These are phyloP conservation scores for Onychostruthus taczanowskii DNA, from an alignment of 2,113 vertebrate genomes.

Conservation along the genomic window DNA sequence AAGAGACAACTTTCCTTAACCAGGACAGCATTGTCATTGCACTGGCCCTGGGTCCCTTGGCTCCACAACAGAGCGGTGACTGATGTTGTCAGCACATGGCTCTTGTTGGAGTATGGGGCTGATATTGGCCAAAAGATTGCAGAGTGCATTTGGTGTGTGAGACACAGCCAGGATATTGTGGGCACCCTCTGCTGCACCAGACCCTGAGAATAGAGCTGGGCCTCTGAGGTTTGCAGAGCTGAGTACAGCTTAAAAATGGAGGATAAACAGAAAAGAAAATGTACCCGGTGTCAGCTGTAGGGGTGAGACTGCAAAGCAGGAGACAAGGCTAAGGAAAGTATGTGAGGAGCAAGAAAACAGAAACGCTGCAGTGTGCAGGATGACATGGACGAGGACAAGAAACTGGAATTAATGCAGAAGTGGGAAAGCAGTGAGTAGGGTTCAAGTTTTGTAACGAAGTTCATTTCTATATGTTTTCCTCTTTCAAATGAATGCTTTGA, in stretches of 20 bases:
- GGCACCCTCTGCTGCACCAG: neutral
- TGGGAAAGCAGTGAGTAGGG: neutral
- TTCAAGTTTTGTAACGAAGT: constrained; percentile 46
- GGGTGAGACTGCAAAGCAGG: neutral
- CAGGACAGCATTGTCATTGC: neutral
- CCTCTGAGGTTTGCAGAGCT: neutral
- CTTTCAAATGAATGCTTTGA: constrained; percentile 50
- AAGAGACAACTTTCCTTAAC: neutral
- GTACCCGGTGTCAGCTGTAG: rapidly evolving
- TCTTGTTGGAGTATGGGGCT: neutral
- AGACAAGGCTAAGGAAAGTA: neutral
- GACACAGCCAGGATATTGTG: neutral
- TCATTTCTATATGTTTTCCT: constrained; percentile 56
- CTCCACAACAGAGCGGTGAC: neutral
- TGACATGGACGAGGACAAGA: neutral
- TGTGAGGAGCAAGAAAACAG: neutral
- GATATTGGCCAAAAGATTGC: neutral
- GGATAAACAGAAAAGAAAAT: neutral
- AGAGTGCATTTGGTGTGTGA: neutral
- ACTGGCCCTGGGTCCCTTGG: neutral
- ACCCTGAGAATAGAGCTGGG: neutral
- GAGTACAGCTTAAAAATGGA: neutral
- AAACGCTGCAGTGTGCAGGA: neutral
- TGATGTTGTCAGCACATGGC: neutral
- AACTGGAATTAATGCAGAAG: constrained; percentile 3